Evolutionary conservation across 1,140 invertebrate genomes (phyloP).

Genomic region (Helicoverpa armigera): DNA sequence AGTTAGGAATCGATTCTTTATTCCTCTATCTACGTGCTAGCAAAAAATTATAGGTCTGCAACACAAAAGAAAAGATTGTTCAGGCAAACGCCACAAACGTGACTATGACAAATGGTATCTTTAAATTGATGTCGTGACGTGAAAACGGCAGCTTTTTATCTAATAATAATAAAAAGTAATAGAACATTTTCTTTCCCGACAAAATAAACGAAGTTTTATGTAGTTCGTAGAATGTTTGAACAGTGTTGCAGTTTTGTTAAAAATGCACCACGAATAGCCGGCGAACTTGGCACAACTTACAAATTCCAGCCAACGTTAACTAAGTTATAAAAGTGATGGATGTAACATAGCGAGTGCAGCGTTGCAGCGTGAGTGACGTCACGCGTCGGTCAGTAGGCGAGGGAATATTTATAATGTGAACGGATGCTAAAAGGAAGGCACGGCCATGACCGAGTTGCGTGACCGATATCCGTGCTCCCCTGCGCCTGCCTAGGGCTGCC

Average conservation of each 20-base stretch:
- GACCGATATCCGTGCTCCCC: constrained; percentile 61
- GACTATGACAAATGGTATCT: constrained; percentile 39
- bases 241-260: constrained; percentile 37
- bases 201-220: constrained; percentile 17
- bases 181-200: neutral
- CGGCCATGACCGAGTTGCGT: constrained; percentile 66
- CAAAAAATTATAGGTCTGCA: constrained; percentile 26
- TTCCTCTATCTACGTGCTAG: constrained; percentile 12
- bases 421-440: constrained; percentile 56
- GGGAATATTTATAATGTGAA: constrained; percentile 56
- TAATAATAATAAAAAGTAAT: constrained; percentile 16
- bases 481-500: constrained; percentile 39
- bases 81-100: constrained; percentile 25
- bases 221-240: constrained; percentile 27
- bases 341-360: constrained; percentile 30
- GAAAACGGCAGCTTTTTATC: constrained; percentile 16
- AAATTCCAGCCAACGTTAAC: constrained; percentile 4
- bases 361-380: constrained; percentile 24
- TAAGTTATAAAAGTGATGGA: constrained; percentile 18
- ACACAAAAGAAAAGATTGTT: constrained; percentile 26
- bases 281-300: constrained; percentile 20
- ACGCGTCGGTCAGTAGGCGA: constrained; percentile 39
- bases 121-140: constrained; percentile 30
- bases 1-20: constrained; percentile 23
- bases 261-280: constrained; percentile 16